phyloP scores from a whole-genome alignment of 2,797 vertebrate species.

The Silurus lanzhouensis region DNA sequence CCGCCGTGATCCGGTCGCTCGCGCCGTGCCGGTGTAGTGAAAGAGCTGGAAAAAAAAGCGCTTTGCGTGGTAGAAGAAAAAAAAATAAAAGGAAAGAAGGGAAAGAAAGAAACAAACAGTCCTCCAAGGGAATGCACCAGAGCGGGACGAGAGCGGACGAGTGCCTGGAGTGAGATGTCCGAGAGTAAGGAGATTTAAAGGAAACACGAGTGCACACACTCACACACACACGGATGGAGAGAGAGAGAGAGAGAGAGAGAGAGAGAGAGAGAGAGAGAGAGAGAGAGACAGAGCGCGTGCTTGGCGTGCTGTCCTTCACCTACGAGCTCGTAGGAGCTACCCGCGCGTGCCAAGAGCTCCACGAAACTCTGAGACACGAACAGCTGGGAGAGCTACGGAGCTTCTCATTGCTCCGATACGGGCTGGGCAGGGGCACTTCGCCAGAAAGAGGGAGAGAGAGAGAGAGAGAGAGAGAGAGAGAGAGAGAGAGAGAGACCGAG shows the following conservation, averaged over 20 bases:
- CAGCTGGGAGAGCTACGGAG: constrained; percentile 45
- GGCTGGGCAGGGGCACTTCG: constrained; percentile 2
- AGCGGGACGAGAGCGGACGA: not conserved
- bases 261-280: not conserved
- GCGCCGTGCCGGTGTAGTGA: constrained; percentile 34
- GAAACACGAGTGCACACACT: not conserved
- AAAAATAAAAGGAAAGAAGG: not conserved
- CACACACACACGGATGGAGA: not conserved
- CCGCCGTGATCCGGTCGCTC: constrained; percentile 46
- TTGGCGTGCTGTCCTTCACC: not conserved
- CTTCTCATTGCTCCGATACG: constrained; percentile 1
- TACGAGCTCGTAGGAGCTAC: constrained; percentile 16
- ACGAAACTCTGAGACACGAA: constrained; percentile 38
- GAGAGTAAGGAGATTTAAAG: not conserved
- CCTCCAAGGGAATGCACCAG: constrained; percentile 19
- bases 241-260: not conserved
- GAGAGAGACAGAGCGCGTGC: too few relatives aligned
- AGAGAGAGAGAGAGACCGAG: constrained; percentile 2
- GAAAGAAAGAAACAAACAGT: not conserved
- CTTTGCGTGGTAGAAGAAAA: constrained; percentile 38
- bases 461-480: constrained; percentile 19
- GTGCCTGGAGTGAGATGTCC: constrained; percentile 2
- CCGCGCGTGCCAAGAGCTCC: constrained; percentile 35
- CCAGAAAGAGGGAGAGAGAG: not conserved
- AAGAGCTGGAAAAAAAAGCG: not conserved